phyloP scores from a whole-genome alignment of 2,113 vertebrate species.

The Emydocephalus ijimae region DNA sequence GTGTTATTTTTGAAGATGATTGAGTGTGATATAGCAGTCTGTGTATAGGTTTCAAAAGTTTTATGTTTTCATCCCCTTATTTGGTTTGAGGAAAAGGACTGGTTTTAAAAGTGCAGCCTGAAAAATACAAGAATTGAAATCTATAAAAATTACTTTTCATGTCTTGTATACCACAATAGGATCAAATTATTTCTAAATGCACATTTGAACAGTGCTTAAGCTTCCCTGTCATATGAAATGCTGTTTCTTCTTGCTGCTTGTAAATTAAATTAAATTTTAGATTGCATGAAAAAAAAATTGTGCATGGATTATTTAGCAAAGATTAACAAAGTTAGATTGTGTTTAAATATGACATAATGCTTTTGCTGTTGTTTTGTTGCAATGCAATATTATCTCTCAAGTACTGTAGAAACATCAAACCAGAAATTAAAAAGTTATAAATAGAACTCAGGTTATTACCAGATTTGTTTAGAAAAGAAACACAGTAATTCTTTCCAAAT shows the following conservation, averaged over 20 bases:
- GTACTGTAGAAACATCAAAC: neutral
- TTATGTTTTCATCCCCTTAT: neutral
- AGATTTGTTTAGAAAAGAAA: neutral
- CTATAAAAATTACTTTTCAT: neutral
- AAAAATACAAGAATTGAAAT: neutral
- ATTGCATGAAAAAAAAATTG: constrained; percentile 42
- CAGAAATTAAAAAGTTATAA: neutral
- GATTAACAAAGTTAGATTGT: constrained; percentile 42
- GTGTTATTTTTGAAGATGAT: neutral
- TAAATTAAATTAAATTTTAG: constrained; percentile 66
- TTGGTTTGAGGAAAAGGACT: neutral
- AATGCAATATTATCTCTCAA: neutral
- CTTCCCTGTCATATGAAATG: constrained; percentile 27
- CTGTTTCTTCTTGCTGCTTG: constrained; percentile 41
- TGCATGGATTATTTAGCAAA: constrained; percentile 51
- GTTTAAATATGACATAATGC: neutral
- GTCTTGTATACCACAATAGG: neutral
- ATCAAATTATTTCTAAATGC: constrained; percentile 27
- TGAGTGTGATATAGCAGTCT: neutral
- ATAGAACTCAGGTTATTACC: neutral
- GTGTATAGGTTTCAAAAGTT: neutral
- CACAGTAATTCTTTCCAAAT: neutral
- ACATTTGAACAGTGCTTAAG: constrained; percentile 24
- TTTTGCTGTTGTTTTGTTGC: neutral
- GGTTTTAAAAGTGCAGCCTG: neutral